Conservation (phyloP, 2,797 vertebrate species). For the Dryobates pubescens region DNA sequence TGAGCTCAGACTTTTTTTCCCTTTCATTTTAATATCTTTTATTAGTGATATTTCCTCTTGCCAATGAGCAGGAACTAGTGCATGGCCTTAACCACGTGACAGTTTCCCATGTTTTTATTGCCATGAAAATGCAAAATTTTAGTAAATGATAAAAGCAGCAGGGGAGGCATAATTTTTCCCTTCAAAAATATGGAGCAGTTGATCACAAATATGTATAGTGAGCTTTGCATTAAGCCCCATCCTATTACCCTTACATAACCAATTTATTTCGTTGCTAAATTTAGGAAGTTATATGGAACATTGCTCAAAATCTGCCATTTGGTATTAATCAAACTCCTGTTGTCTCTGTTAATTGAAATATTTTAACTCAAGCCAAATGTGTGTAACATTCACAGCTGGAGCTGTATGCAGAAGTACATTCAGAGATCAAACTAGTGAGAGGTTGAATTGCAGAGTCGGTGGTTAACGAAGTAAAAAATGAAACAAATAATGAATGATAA, state of each 20-base stretch:
- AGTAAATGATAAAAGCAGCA: background rate
- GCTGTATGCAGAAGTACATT: conserved; percentile 58
- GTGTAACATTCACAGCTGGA: conserved; percentile 68
- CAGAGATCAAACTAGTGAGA: conserved; percentile 41
- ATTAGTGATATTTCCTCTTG: background rate
- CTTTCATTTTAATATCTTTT: background rate
- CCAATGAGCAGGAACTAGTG: background rate
- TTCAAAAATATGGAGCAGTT: conserved; percentile 25
- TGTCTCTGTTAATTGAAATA: conserved; percentile 82
- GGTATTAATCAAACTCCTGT: conserved; percentile 82
- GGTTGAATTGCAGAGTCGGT: background rate
- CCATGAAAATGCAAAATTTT: background rate
- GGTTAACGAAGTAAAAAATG: conserved; percentile 29
- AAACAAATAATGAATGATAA: background rate
- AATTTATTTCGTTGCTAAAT: conserved; percentile 81
- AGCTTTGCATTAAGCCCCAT: conserved; percentile 68
- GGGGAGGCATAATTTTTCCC: background rate
- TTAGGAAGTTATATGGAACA: conserved; percentile 77
- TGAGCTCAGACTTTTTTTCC: background rate
- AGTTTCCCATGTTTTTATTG: background rate
- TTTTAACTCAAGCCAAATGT: conserved; percentile 77
- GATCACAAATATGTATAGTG: conserved; percentile 51
- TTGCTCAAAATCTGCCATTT: conserved; percentile 79
- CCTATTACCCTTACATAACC: conserved; percentile 74
- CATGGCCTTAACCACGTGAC: background rate